Base-by-base conservation (phyloP, 92 coral and sea anemone genomes). In the Pocillopora grandis region DNA sequence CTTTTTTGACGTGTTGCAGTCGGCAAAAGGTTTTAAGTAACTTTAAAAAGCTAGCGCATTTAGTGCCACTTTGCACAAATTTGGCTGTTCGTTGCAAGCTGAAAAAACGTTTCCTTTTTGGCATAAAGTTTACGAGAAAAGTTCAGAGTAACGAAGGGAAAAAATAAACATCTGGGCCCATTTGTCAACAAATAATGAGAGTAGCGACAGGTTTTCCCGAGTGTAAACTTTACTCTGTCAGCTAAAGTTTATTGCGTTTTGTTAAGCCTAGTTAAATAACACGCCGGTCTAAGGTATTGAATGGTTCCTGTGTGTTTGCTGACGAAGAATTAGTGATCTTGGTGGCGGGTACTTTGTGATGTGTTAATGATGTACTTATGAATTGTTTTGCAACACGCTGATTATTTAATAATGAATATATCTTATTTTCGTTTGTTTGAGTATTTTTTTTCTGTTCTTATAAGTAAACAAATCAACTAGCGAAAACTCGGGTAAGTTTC, bases 301-400 rank as follows among this genome's bases (percentile, higher is more conserved):
- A 81, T 36, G 19, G 58, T 27, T 62, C 21, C 58, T 71, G 71
- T 81, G 70, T 81, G 49, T 59, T 59, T 3, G 64, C 10, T 71
- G 37, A 19, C 60, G 37, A 80, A 58, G 69, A 59, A n/a, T n/a
- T 57, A 61, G 21, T 27, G 27, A 0, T 27, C 27, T 27, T 27
- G 1, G 27, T 16, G 36, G 31, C 85, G 70, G 82, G 42, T 48
- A 48, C 60, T 37, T 72, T 65, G 56, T 49, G 37, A 37, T 78
- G 72, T 78, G 72, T 19, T 78, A 78, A 78, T 78, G 72, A 78
- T 8, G 72, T 21, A 78, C 62, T 78, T 14, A 42, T 63, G 13
- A 1, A 37, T 3, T 63, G 37, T 42, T 64, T 20, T 9, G 61
- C 42, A 72, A 64, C 58, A 62, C 20, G 13, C 9, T 64, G 68